phyloP scores from a whole-genome alignment of 2,113 vertebrate species.

The Emydura subglobosa region DNA sequence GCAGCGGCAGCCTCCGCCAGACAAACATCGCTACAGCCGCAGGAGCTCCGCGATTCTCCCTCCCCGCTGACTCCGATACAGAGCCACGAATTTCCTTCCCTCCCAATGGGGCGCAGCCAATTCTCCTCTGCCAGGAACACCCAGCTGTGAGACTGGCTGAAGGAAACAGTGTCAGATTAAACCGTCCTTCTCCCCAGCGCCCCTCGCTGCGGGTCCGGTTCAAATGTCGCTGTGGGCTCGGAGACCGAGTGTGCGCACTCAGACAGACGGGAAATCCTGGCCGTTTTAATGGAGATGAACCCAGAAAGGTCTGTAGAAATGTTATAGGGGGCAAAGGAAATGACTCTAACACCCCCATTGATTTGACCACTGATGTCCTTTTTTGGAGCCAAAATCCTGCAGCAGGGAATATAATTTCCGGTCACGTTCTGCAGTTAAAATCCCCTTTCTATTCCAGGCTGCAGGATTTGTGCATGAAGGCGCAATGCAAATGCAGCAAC shows the following conservation, averaged over 20 bases:
- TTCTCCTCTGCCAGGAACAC: neutral
- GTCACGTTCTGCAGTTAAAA: no score
- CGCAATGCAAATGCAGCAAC: no score
- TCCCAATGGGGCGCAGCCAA: neutral
- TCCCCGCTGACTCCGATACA: neutral
- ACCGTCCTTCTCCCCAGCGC: neutral
- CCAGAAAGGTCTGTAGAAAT: neutral
- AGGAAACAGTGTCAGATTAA: neutral
- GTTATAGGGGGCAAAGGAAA: neutral
- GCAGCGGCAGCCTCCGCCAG: neutral
- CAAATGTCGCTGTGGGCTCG: no score
- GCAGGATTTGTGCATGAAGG: neutral
- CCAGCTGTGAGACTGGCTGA: neutral
- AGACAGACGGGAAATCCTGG: neutral
- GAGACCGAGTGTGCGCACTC: neutral
- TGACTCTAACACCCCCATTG: neutral
- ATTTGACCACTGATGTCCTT: neutral
- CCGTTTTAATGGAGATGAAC: neutral
- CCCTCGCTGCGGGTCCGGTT: no score
- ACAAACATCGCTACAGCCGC: no score
- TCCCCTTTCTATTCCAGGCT: neutral
- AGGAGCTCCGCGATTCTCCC: neutral
- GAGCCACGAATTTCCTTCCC: neutral
- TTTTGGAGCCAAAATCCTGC: neutral
- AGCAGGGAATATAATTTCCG: neutral